Base-by-base conservation (phyloP, 1,140 invertebrate species). In the Sycophaga agraensis region DNA sequence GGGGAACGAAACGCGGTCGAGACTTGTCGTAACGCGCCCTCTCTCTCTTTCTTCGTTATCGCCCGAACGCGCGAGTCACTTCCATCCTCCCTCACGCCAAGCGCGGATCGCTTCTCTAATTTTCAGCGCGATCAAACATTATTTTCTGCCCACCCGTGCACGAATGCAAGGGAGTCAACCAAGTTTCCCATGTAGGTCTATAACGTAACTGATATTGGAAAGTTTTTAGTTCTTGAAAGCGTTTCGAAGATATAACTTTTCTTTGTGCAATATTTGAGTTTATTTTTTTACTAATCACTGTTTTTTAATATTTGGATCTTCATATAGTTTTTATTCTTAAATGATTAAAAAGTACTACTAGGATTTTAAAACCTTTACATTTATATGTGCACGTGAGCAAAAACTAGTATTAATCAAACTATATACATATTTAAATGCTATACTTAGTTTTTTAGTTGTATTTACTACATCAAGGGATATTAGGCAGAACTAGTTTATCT, bases 81-180 rank as follows among this genome's bases (percentile, higher is more conserved):
- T 16, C 39, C 64, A 34, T 42, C 43, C 28, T 57, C 59, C 49
- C 56, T 60, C 62, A 40, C 56, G 40, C 46, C 28, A 21, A 58
- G 50, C 55, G 59, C 63, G 68, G 61, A 69, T 71, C 72, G 65
- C 65, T 68, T 68, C 67, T 71, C 67, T 73, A 73, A 73, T 74
- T 74, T 74, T 72, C 73, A 74, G 67, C 71, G 63, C 70, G 67
- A 73, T 74, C 71, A 73, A 71, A 73, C 72, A 66, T 75, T 71
- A 73, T 72, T 73, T 71, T 68, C 66, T 59, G 62, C 62, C 57
- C 64, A 48, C 63, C 59, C 53, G 42, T 51, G 55, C 54, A 17
- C 31, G 46, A 40, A 45, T 39, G 26, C 31, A 17, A 50, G 1
- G 14, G 31, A 1, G 42, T 39, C 37, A 12, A 39, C 53, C 63